Evolutionary conservation across 2,888 invertebrate genomes (phyloP), one percentile per base, ranked within the genome.

Genomic region (Neocrepidodera transversa): DNA sequence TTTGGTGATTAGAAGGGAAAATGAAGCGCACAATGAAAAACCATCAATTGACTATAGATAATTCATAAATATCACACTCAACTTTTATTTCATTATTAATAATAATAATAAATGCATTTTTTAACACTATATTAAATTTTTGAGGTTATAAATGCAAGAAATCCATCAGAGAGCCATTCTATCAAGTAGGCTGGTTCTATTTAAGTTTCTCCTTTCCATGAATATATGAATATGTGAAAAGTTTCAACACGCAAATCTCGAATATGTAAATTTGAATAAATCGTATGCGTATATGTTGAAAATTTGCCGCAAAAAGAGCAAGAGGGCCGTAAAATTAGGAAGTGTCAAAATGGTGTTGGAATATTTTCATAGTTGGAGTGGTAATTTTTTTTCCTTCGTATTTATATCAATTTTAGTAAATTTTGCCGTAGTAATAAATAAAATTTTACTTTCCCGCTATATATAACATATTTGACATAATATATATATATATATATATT

Each of bases 201-300:
- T 53, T 30, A 43, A 43, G 43, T 43, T 35, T 20, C 43, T 51
- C 32, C 45, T 20, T 36, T 50, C n/a, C 57, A 57, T 42, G 50
- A 57, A 42, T 43, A 50, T 43, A 57, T 57, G 50, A 57, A 57
- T 57, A 57, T 57, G 49, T 57, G 50, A 30, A 50, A 57, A 16
- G 57, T 43, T 30, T 16, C 17, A 17, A 26, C 57, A 57, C 50
- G 57, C 48, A 51, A 57, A 57, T 57, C 57, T 50, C 36, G 45
- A 45, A 42, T 50, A 57, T 57, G 57, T 50, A 57, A 57, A 57
- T 57, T 57, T 50, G 26, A 57, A 57, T 57, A 50, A 57, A 57
- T 56, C 57, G 45, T 51, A 50, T 57, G 57, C 56, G 50, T 57
- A 57, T 57, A 57, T 50, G 45, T 43, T 50, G 57, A 51, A 57